Evolutionary conservation across 1,140 invertebrate genomes (phyloP), one percentile per base, ranked within the genome.

Genomic region (Drosophila triauraria): DNA sequence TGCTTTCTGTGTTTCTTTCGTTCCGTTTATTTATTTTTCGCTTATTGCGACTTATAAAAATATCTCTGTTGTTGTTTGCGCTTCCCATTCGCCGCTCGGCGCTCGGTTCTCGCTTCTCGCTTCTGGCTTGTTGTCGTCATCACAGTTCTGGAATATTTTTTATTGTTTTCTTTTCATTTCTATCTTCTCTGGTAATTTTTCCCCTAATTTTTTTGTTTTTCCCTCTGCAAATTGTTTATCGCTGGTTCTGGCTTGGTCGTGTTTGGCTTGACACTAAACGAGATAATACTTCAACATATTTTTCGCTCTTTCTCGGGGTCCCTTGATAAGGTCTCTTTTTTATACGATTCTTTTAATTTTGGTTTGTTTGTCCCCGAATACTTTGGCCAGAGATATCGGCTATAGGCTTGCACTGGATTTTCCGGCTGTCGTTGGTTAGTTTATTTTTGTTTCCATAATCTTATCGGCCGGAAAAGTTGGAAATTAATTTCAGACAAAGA

Each of bases 21-120:
- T 59, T 69, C 25, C 43, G 25, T 47, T 63, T 86, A 81, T 86
- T 83, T 86, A 78, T 69, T 88, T 87, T 88, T 64, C 77, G 84
- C 80, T 88, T 87, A 88, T 84, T 87, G 83, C 83, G 84, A 88
- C 83, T 83, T 88, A 80, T 72, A 84, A 80, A 71, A 87, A 69
- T 79, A 35, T 69, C 75, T 42, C 50, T 48, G 32, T 82, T 74
- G 47, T 61, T 72, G 43, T 51, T 75, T 48, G 17, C 32, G 35
- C 27, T 46, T 30, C n/a, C 48, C 50, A 35, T 83, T 83, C 2
- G 1, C 7, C 30, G 30, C 30, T 30, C 27, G 27, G 3, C 61
- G 65, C 44, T 79, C 32, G 30, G 27, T 51, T 32, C 32, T 51
- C 17, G 44, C 44, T 51, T 32, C 32, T 51, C 17, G 44, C 44